Percentiles rank a stretch among this genome's conserved stretches.
These are phyloP conservation scores for Cyprinodon brontotheroides DNA, from an alignment of 2,113 vertebrate species.

Conservation along the genomic window DNA sequence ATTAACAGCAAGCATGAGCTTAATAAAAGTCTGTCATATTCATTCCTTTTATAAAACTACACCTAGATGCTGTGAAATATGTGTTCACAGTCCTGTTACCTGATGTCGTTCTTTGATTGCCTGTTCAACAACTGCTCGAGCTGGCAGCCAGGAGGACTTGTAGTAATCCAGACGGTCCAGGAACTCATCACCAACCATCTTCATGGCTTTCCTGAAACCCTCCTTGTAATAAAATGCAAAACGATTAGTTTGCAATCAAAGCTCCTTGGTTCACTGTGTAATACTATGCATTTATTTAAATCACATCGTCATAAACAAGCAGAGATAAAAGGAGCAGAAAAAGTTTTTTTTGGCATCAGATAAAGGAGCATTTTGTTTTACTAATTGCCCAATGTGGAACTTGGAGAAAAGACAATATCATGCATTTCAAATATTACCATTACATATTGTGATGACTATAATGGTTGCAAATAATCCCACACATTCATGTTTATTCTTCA, in stretches of 20 bases:
- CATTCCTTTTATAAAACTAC: no score
- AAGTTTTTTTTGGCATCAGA: no score
- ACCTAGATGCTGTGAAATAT: no score
- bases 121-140: constrained; percentile 85
- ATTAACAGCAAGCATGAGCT: no score
- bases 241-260: not conserved
- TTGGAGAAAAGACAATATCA: not conserved
- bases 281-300: not conserved
- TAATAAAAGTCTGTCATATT: no score
- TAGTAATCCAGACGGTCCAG: constrained; percentile 86
- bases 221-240: constrained; percentile 68
- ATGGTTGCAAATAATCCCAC: not conserved
- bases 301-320: not conserved
- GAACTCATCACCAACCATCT: constrained; percentile 88
- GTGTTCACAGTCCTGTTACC: constrained; percentile 71
- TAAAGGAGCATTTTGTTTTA: not conserved
- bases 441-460: not conserved
- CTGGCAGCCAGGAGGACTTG: constrained; percentile 88
- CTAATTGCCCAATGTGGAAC: not conserved
- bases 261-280: not conserved
- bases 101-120: constrained; percentile 82
- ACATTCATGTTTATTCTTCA: not conserved
- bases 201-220: constrained; percentile 86
- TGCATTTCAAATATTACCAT: not conserved
- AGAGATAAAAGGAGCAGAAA: not conserved